Evolutionary conservation across 2,113 vertebrate species (phyloP).

Genomic region (Hemicordylus capensis): DNA sequence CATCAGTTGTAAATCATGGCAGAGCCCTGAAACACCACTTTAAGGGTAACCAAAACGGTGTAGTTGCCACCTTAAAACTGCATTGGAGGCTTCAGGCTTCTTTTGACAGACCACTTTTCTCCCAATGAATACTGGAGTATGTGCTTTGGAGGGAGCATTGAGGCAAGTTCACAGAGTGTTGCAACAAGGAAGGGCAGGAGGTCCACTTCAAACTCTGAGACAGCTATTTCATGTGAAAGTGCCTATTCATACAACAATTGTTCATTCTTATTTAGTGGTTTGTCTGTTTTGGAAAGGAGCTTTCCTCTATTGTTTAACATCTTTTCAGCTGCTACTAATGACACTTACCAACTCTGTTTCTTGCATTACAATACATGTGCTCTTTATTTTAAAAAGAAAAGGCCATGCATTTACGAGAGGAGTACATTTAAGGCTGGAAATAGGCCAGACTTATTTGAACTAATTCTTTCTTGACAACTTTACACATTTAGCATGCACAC

Average conservation of each 20-base stretch:
- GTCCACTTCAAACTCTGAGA: not conserved
- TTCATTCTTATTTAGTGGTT: conserved; percentile 58
- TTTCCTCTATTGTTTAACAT: conserved; percentile 42
- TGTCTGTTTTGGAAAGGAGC: conserved; percentile 38
- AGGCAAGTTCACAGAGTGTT: not conserved
- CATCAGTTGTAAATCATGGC: not conserved
- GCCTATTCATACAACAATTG: conserved; percentile 57
- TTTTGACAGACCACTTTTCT: not conserved
- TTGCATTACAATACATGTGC: conserved; percentile 47
- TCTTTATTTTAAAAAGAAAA: conserved; percentile 43
- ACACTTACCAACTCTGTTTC: conserved; percentile 42
- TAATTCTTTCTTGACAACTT: conserved; percentile 50
- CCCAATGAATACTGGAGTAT: not conserved
- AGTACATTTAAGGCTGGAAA: conserved; percentile 34
- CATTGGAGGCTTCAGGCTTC: too few relatives aligned
- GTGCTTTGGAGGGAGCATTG: not conserved
- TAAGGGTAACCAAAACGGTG: not conserved
- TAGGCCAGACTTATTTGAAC: conserved; percentile 47
- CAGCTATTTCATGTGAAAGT: conserved; percentile 3
- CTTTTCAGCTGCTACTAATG: conserved; percentile 30
- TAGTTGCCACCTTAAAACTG: not conserved
- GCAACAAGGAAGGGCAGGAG: not conserved
- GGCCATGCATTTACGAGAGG: conserved; percentile 32
- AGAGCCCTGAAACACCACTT: not conserved
- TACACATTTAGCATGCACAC: conserved; percentile 16